Evolutionary conservation across 1,140 invertebrate genomes (phyloP).

Genomic region (Brachionus sp.): DNA sequence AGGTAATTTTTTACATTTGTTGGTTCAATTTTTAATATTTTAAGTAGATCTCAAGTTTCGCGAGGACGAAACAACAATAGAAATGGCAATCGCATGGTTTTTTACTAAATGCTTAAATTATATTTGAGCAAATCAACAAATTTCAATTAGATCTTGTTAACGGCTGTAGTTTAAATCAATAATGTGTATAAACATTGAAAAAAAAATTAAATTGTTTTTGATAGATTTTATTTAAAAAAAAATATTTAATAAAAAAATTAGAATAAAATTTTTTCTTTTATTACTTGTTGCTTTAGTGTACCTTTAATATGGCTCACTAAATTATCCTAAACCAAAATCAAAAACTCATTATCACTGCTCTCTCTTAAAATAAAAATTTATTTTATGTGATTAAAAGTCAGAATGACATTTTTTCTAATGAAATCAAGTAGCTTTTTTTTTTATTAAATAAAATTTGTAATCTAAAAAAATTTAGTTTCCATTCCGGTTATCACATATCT

Average conservation of each 20-base stretch:
- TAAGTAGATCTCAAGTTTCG: background rate
- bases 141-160: background rate
- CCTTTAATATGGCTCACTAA: constrained; percentile 20
- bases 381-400: background rate
- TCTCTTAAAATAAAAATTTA: background rate
- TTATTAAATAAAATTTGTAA: too few species aligned
- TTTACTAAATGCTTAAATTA: background rate
- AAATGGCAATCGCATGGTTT: background rate
- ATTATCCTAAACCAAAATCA: background rate
- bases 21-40: background rate
- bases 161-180: background rate
- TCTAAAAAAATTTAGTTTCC: too few species aligned
- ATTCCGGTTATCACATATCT: too few species aligned
- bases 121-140: background rate
- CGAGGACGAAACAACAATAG: background rate
- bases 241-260: background rate
- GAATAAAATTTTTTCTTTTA: background rate
- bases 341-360: background rate
- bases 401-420: too few species aligned
- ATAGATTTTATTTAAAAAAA: background rate
- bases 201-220: background rate
- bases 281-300: background rate
- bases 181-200: background rate
- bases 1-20: background rate
- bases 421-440: too few species aligned